Base-by-base conservation (phyloP, 2,888 invertebrate species). In the Orthonevra nobilis region DNA sequence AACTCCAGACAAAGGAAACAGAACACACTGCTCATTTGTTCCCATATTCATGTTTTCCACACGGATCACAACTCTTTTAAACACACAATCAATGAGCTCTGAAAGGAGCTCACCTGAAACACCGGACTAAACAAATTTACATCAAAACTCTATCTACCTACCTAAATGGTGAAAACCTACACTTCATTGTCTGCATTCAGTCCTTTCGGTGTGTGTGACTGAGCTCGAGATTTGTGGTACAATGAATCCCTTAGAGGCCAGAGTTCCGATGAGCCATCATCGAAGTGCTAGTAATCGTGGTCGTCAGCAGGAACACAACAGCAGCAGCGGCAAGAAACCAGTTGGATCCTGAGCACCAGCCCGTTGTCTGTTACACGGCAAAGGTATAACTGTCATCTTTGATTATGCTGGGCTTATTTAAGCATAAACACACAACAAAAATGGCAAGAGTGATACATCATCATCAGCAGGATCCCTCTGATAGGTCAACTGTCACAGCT, bases 401-500 rank as follows among this genome's bases (percentile, higher is more conserved):
- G 73, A 79, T 79, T 79, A 79, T 79, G 79, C 79, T 68, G 79
- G 79, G 79, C 79, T 79, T 79, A 79, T 79, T 79, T 79, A 79
- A 73, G 79, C 79, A 79, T 79, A 79, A 79, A 79, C 79, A 79
- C 73, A 79, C 79, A 79, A 79, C 79, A 79, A 68, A 79, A 79
- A 79, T 79, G 66, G 79, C 79, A 79, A 79, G 79, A 75, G 82
- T 82, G 83, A 83, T 83, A 81, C 82, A 83, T 83, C 83, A 81
- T 83, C 81, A 82, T 83, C 82, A 83, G 81, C 79, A 81, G 79
- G 79, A 61, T 79, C 79, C 50, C 75, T 81, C 74, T 81, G 83
- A 82, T 82, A 82, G 83, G 81, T 82, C 82, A 82, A 81, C 81
- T 83, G 83, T 83, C 83, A 83, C 82, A 83, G 82, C 83, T 81